phyloP scores from a whole-genome alignment of 1,140 invertebrate species.

The Hormaphis cornu region DNA sequence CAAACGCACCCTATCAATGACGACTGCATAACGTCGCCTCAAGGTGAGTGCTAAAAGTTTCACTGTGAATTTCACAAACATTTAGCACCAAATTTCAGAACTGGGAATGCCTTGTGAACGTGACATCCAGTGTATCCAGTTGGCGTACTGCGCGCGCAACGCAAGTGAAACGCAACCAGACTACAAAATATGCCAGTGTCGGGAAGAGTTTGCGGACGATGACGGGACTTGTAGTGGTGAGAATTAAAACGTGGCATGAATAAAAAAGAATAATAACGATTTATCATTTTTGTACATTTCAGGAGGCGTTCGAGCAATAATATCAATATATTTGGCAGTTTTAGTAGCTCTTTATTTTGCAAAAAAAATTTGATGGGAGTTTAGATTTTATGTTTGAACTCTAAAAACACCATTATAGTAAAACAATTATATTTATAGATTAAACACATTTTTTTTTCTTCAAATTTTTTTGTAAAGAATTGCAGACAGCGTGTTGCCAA shows the following conservation, averaged over 20 bases:
- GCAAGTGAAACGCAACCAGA: neutral
- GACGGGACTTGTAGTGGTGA: conserved; percentile 11
- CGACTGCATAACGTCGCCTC: conserved; percentile 12
- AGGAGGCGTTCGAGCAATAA: neutral
- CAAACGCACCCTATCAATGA: conserved; percentile 24
- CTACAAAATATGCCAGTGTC: neutral
- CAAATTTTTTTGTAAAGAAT: conserved; percentile 21
- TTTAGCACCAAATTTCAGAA: neutral
- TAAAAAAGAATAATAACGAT: neutral
- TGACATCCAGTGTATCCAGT: conserved; percentile 4
- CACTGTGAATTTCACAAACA: neutral
- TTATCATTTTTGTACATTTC: neutral
- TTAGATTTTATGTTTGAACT: neutral
- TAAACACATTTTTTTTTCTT: neutral
- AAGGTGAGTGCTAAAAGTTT: conserved; percentile 19
- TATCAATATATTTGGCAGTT: conserved; percentile 5
- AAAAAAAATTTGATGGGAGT: neutral
- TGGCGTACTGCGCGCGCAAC: neutral
- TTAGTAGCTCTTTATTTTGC: neutral
- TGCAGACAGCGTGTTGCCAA: conserved; percentile 16
- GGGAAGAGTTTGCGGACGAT: conserved; percentile 4
- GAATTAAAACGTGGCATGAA: too few species aligned
- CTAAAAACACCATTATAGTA: neutral
- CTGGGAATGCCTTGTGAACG: neutral
- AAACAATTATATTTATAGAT: neutral